phyloP scores from a whole-genome alignment of 2,113 vertebrate genomes.

The Triplophysa siluroides region DNA sequence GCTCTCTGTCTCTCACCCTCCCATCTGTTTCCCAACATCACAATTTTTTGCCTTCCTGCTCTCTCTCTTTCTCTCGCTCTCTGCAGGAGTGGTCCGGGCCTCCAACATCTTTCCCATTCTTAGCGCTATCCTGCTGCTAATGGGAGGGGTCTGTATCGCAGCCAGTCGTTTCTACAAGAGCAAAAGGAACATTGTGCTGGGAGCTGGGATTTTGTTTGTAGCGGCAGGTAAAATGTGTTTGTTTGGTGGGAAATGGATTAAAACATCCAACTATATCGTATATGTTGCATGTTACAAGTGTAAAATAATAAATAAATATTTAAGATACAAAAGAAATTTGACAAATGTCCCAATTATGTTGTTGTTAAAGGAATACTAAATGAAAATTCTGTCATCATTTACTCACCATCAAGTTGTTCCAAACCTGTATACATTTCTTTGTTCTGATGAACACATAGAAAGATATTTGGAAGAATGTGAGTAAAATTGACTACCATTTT shows the following conservation, averaged over 20 bases:
- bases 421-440: too few species aligned
- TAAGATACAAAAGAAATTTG: too few species aligned
- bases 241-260: neutral
- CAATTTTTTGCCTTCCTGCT: neutral
- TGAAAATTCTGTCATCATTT: too few species aligned
- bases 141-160: slow-evolving; percentile 91
- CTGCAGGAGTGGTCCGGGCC: slow-evolving; percentile 87
- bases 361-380: neutral
- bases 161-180: slow-evolving; percentile 91
- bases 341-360: too few species aligned
- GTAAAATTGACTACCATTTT: too few species aligned
- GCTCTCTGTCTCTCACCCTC: neutral
- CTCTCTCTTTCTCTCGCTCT: slow-evolving; percentile 20
- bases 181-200: slow-evolving; percentile 91
- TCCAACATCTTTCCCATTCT: slow-evolving; percentile 97
- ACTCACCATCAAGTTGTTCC: too few species aligned
- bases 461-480: too few species aligned
- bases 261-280: slow-evolving; percentile 1
- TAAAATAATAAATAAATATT: too few species aligned
- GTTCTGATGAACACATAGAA: too few species aligned
- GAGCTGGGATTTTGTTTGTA: slow-evolving; percentile 91
- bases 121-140: slow-evolving; percentile 90
- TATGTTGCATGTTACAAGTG: neutral
- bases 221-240: slow-evolving; percentile 81
- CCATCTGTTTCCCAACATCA: neutral